These are phyloP conservation scores for Porites evermanni DNA, from an alignment of 92 coral and sea anemone genomes.

Conservation along the genomic window DNA sequence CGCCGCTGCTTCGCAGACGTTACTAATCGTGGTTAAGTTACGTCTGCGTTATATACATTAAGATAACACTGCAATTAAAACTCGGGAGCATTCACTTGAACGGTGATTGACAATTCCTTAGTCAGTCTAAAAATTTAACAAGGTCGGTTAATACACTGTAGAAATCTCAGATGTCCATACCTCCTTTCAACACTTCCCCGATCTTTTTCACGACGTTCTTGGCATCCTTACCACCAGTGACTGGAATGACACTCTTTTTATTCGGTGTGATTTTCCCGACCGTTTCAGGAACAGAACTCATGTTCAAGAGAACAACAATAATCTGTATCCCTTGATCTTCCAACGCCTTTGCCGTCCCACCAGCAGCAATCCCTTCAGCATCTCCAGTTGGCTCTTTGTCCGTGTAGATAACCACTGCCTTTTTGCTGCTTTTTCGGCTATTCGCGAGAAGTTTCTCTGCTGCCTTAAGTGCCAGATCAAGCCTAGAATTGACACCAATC, in stretches of 20 bases:
- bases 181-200: constrained; percentile 59
- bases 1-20: too few species aligned
- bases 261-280: constrained; percentile 58
- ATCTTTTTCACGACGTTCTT: constrained; percentile 59
- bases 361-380: constrained; percentile 36
- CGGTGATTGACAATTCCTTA: too few species aligned
- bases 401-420: constrained; percentile 75
- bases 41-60: too few species aligned
- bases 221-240: constrained; percentile 49
- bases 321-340: constrained; percentile 68
- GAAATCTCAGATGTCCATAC: constrained; percentile 11
- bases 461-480: constrained; percentile 66
- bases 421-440: constrained; percentile 72
- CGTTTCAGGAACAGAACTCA: constrained; percentile 57
- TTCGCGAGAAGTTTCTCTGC: constrained; percentile 69
- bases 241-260: constrained; percentile 59
- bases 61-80: too few species aligned
- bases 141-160: too few species aligned
- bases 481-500: constrained; percentile 61
- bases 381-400: constrained; percentile 73
- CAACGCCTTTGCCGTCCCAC: constrained; percentile 43
- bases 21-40: too few species aligned
- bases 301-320: constrained; percentile 65
- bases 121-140: too few species aligned
- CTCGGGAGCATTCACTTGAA: too few species aligned